A percentile compares a stretch with the other conserved stretches of the same genome.
Conservation (phyloP, 2,113 vertebrate genomes). For the Nycticorax nycticorax region DNA sequence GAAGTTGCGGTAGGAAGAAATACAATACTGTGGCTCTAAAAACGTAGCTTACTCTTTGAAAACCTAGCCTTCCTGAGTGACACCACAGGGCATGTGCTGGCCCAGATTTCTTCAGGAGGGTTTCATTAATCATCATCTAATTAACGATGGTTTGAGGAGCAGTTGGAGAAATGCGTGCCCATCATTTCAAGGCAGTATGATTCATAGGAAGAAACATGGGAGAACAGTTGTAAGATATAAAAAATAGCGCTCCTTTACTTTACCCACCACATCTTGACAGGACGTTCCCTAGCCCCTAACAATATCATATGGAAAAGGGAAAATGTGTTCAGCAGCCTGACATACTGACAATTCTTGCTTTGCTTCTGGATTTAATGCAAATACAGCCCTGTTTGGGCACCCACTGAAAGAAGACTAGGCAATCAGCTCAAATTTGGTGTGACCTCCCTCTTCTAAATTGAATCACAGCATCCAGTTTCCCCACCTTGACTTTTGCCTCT, state of each 20-base stretch:
- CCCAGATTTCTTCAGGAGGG: not conserved
- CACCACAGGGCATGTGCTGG: not conserved
- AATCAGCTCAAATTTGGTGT: not conserved
- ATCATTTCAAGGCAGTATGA: not conserved
- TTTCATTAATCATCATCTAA: not conserved
- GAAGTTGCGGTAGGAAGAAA: not conserved
- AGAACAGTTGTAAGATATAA: not conserved
- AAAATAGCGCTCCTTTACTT: not conserved
- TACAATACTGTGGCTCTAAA: not conserved
- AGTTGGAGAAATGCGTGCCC: not conserved
- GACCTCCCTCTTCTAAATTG: not conserved
- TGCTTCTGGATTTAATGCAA: not conserved
- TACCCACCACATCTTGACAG: not conserved
- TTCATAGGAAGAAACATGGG: not conserved
- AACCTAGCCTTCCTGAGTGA: not conserved
- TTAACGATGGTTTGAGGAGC: not conserved
- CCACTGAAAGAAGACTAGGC: not conserved
- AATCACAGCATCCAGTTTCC: not conserved
- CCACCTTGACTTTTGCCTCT: not conserved
- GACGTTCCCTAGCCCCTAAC: accelerated
- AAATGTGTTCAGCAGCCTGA: not conserved
- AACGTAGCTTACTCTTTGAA: not conserved
- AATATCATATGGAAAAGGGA: not conserved
- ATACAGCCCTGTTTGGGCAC: not conserved
- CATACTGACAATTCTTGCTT: not conserved